Base-by-base conservation (phyloP, 2,888 invertebrate genomes). In the Orgyia antiqua region DNA sequence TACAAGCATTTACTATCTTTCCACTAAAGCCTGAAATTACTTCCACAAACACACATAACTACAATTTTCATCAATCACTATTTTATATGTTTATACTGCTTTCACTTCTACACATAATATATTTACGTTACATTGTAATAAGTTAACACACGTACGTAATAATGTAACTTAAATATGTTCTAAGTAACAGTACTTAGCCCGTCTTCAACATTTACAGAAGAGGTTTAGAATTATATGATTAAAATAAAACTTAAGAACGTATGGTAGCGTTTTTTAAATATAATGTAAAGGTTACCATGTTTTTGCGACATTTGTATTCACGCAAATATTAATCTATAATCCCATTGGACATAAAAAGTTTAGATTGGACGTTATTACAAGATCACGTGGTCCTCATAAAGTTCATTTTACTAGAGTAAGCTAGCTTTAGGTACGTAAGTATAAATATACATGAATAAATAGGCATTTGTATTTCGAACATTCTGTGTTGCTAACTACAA, bases 381-480 rank as follows among this genome's bases (percentile, higher is more conserved):
- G 44, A 57, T 42, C 54, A 33, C 29, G 39, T 38, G 11, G 45
- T 48, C 53, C 58, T 59, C 53, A 39, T 43, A 45, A n/a, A 54
- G 69, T 79, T 77, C 71, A 74, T 76, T 68, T 55, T 58, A 52
- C 36, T 78, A 76, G 76, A 39, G 17, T 82, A 80, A 78, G 80
- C 57, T 83, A 84, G 72, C 42, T 63, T 54, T 76, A 82, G 66
- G 64, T 65, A 64, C 52, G 42, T 77, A 78, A 76, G 73, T 63
- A 62, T 69, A 63, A 57, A 55, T 54, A 61, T 58, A 58, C 53
- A 58, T 49, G 32, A 45, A 57, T 64, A 59, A 60, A 56, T 69
- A 77, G 65, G 79, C 79, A 78, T 82, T 80, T 77, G 67, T 76
- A 73, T 70, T 68, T 78, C 66, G 55, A 50, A 52, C 55, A 52